These are phyloP conservation scores for Tympanuchus pallidicinctus DNA, from an alignment of 2,113 vertebrate species.

Conservation along the genomic window DNA sequence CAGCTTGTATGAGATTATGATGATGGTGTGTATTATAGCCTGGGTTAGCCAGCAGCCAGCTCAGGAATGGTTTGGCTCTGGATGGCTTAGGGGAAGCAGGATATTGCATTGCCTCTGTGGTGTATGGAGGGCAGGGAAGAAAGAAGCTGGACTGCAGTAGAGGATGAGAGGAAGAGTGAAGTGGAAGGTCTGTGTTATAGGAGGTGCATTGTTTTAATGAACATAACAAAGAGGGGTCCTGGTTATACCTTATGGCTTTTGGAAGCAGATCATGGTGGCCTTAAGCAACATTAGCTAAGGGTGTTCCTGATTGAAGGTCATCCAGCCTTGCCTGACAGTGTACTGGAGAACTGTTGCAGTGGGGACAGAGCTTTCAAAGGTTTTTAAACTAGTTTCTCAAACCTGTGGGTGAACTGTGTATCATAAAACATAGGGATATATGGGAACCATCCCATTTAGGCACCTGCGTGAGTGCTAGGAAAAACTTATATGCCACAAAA, in stretches of 20 bases:
- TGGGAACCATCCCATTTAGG: neutral
- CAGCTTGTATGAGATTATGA: neutral
- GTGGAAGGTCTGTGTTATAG: neutral
- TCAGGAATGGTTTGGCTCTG: neutral
- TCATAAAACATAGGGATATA: neutral
- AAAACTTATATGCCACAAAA: neutral
- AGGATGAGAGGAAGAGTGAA: neutral
- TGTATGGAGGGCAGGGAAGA: neutral
- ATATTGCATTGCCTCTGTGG: neutral
- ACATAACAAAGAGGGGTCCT: neutral
- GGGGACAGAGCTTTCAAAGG: neutral
- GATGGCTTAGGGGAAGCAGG: neutral
- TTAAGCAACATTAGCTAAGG: fast-evolving
- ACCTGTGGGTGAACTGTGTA: neutral
- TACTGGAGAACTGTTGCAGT: neutral
- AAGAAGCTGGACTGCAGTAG: neutral
- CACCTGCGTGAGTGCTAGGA: neutral
- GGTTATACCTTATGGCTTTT: neutral
- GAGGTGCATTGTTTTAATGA: neutral
- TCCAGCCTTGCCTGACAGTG: neutral
- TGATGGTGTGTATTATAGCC: neutral
- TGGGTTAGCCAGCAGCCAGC: neutral
- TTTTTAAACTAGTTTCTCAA: neutral
- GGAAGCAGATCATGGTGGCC: neutral
- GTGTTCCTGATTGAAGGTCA: neutral